phyloP scores from a whole-genome alignment of 2,797 vertebrate species.

The Orientallactaga sibirica region DNA sequence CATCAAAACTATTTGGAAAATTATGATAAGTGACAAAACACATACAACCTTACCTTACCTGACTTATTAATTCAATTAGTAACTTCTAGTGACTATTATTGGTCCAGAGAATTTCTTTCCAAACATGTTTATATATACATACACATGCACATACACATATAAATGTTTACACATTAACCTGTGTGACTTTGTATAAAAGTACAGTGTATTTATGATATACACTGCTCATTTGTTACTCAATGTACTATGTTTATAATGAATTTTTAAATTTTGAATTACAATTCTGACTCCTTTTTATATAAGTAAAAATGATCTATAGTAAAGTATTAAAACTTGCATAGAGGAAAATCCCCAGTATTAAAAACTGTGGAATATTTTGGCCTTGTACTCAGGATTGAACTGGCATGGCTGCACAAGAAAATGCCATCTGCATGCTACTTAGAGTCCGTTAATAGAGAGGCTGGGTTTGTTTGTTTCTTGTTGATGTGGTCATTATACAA shows the following conservation, averaged over 20 bases:
- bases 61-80: not conserved
- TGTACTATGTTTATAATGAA: not conserved
- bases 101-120: not conserved
- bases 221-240: not conserved
- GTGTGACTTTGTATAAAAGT: not conserved
- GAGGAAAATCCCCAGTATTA: not conserved
- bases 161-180: not conserved
- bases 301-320: not conserved
- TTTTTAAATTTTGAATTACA: constrained; percentile 21
- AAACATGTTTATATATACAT: not conserved
- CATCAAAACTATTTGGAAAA: not conserved
- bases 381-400: not conserved
- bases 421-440: not conserved
- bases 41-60: not conserved
- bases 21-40: not conserved
- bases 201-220: not conserved
- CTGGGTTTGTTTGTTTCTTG: constrained; percentile 4
- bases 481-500: not conserved
- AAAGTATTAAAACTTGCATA: constrained; percentile 23
- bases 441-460: not conserved
- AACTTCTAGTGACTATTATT: not conserved
- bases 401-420: not conserved
- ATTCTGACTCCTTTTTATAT: not conserved
- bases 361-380: not conserved
- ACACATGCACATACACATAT: not conserved